Conservation (phyloP, 2,113 vertebrate genomes). For the Dolichallabes microphthalmus region DNA sequence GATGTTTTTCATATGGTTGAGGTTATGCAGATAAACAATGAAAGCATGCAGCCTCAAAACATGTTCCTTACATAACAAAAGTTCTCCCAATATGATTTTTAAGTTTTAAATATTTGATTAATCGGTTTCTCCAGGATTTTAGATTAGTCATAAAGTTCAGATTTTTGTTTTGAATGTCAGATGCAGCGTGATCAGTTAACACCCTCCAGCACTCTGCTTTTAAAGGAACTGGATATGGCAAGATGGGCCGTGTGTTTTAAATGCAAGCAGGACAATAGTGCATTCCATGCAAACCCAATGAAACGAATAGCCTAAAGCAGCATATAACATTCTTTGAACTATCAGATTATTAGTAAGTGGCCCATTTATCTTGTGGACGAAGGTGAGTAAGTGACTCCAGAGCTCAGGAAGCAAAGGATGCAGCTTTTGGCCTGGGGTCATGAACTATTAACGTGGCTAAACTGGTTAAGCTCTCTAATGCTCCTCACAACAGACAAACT, state of each 20-base stretch:
- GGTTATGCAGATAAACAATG: neutral
- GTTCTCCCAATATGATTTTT: neutral
- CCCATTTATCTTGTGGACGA: slow-evolving; percentile 1
- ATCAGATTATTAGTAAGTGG: slow-evolving; percentile 10
- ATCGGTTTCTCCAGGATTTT: neutral
- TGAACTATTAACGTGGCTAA: slow-evolving; percentile 16
- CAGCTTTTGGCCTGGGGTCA: slow-evolving; percentile 9
- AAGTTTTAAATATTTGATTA: slow-evolving; percentile 5
- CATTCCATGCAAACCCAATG: neutral
- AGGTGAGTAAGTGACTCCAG: slow-evolving; percentile 10
- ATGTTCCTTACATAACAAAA: neutral
- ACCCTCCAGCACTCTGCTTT: neutral
- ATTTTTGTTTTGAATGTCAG: slow-evolving; percentile 18
- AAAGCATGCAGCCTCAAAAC: neutral
- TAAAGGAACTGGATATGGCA: slow-evolving; percentile 7
- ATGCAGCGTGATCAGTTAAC: neutral
- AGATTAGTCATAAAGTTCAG: neutral
- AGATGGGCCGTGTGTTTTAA: slow-evolving; percentile 7
- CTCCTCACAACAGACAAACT: slow-evolving; percentile 4
- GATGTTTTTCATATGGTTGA: neutral
- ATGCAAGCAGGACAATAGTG: slow-evolving; percentile 2
- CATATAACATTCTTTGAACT: slow-evolving; percentile 14
- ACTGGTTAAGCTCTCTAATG: slow-evolving; percentile 30
- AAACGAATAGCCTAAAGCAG: slow-evolving; percentile 3
- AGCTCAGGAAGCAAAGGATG: slow-evolving; percentile 10